Evolutionary conservation across 1,140 invertebrate species (phyloP).

Genomic region (Drosophila kohkoa): DNA sequence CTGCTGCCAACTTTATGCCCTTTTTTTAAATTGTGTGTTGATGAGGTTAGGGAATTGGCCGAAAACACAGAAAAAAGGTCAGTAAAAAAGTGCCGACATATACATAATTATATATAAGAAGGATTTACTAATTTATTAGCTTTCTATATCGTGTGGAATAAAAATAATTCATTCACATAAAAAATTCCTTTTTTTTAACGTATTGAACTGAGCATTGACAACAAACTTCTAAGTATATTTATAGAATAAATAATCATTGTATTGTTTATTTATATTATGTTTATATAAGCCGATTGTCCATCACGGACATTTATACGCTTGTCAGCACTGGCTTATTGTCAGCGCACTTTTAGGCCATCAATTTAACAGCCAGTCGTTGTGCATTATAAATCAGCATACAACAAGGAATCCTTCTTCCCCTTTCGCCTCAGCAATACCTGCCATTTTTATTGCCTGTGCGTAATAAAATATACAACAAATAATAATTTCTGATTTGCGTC

Average conservation of each 20-base stretch:
- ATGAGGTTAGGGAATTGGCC: neutral
- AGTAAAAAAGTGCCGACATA: neutral
- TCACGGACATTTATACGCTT: constrained; percentile 59
- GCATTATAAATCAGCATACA: constrained; percentile 71
- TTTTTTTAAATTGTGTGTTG: constrained; percentile 21
- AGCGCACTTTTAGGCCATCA: constrained; percentile 47
- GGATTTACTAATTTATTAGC: neutral
- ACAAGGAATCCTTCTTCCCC: constrained; percentile 13
- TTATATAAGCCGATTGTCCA: constrained; percentile 12
- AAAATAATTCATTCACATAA: neutral
- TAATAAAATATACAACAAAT: constrained; percentile 55
- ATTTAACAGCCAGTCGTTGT: constrained; percentile 40
- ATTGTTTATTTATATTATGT: constrained; percentile 4
- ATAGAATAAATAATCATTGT: neutral
- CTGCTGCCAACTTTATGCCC: neutral
- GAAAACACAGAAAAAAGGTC: neutral
- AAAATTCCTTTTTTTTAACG: neutral
- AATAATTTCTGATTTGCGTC: constrained; percentile 45
- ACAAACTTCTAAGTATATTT: neutral
- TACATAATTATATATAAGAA: constrained; percentile 48
- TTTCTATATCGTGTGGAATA: neutral
- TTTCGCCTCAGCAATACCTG: neutral
- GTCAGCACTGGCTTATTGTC: constrained; percentile 56
- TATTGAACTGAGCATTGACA: neutral
- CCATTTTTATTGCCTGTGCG: constrained; percentile 46